Conservation (phyloP, 2,113 vertebrate genomes). For the Oreochromis tanganicae region DNA sequence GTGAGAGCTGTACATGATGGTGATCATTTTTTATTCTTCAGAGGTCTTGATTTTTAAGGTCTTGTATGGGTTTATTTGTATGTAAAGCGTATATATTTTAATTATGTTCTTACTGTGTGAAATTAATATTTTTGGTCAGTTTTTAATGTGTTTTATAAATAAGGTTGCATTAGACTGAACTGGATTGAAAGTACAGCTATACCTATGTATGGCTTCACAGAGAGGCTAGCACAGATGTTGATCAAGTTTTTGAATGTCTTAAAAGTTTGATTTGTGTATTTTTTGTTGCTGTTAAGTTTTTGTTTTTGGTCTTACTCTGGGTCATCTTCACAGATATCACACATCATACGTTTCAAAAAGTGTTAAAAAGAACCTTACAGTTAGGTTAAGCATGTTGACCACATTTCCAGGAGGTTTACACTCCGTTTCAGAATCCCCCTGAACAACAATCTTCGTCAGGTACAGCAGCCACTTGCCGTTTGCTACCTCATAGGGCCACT, state of each 20-base stretch:
- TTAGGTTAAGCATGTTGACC: conserved; percentile 84
- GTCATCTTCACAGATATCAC: background rate
- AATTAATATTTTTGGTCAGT: background rate
- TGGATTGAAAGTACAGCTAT: background rate
- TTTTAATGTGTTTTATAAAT: background rate
- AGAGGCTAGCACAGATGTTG: background rate
- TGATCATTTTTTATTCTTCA: too few species aligned
- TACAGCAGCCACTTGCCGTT: conserved; percentile 97
- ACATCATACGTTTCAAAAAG: background rate
- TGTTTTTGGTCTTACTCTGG: background rate
- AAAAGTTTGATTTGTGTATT: background rate
- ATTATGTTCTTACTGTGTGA: background rate
- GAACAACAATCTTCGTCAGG: conserved; percentile 80
- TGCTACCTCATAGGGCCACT: conserved; percentile 86
- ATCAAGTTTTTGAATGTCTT: background rate
- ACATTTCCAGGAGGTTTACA: conserved; percentile 78
- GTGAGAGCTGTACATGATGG: too few species aligned
- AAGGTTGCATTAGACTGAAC: background rate
- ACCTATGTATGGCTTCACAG: background rate
- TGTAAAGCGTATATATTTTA: background rate
- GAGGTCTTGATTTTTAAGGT: too few species aligned
- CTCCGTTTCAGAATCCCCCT: conserved; percentile 57
- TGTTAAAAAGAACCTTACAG: conserved; percentile 70
- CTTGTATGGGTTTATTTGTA: background rate
- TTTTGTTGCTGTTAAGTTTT: background rate